Evolutionary conservation across 2,797 vertebrate species (phyloP), one percentile per base, ranked within the genome.

Genomic region (Schizopygopsis pylzovi): DNA sequence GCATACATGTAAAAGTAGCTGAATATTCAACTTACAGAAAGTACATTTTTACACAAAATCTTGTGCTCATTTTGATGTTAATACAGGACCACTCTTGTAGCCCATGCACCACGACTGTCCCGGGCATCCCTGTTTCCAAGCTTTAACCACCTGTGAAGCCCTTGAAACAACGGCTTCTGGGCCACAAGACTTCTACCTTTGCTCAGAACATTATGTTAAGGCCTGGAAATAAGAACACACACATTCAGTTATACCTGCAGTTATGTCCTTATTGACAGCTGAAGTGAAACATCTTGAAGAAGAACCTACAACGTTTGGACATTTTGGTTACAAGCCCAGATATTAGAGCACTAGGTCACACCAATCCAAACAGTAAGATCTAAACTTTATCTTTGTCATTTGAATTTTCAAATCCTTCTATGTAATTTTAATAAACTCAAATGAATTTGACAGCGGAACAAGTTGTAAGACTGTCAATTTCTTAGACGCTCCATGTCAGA

Each of bases 41-140:
- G n/a, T n/a, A n/a, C n/a, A n/a, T n/a, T n/a, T n/a, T n/a, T n/a
- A n/a, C n/a, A n/a, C n/a, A n/a, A n/a, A n/a, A n/a, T n/a, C n/a
- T n/a, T n/a, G n/a, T n/a, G n/a, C n/a, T n/a, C n/a, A n/a, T n/a
- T n/a, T n/a, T n/a, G n/a, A n/a, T n/a, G n/a, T n/a, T n/a, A n/a
- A n/a, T n/a, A n/a, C n/a, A n/a, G n/a, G n/a, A n/a, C n/a, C n/a
- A n/a, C 95, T 93, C 91, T 98, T 96, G 0, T 97, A 96, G 88
- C 95, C 93, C 18, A 94, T 13, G 68, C 98, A 99, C 97, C 97
- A 97, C 0, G 89, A 89, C 87, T 95, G 96, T 20, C 92, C 93
- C 4, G 90, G 91, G 0, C 98, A 99, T 92, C 94, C 96, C 6
- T 96, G 96, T 90, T 94, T 96, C 98, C 98, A 98, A 83, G 96